Evolutionary conservation across 2,888 invertebrate species (phyloP), one percentile per base, ranked within the genome.

Genomic region (Amiota mariae): DNA sequence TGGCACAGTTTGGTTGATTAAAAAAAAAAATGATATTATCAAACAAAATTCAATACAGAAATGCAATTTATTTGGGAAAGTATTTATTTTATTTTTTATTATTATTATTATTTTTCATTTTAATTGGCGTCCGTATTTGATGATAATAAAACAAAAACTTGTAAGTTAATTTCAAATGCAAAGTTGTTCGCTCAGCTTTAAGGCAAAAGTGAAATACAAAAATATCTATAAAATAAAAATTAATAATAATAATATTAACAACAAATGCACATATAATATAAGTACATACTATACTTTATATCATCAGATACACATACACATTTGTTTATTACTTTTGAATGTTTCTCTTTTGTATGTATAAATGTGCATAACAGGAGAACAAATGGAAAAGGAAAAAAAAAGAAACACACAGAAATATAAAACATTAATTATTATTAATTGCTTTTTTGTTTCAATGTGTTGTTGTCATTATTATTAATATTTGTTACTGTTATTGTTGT

Each of bases 391-490:
- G 4, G 8, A 2, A 63, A 46, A 2, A 0, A 63, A 13, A 63
- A 24, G 15, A 3, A 63, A 63, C 46, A 63, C 46, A 36, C 11
- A 24, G 2, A 46, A 63, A 36, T 13, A 63, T n/a, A 63, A 36
- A 87, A 87, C 86, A 87, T 87, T 87, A 87, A 88, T 87, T 88
- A 87, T 87, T 87, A 87, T 88, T 87, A 87, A 87, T 87, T 87
- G 87, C 85, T 81, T 82, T 82, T 86, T 85, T 82, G 79, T 80
- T 75, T 75, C 56, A 74, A 73, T 74, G 71, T 59, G 72, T 67
- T 72, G 73, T 68, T 70, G 75, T 72, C 63, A 57, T 77, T 77
- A 36, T 36, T 36, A 36, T 36, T 24, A 24, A 46, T 63, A 24
- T 18, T 51, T 36, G 51, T 20, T 67, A 18, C 51, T 67, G 49